Base-by-base conservation (phyloP, 2,113 vertebrate species). In the Esox niger region DNA sequence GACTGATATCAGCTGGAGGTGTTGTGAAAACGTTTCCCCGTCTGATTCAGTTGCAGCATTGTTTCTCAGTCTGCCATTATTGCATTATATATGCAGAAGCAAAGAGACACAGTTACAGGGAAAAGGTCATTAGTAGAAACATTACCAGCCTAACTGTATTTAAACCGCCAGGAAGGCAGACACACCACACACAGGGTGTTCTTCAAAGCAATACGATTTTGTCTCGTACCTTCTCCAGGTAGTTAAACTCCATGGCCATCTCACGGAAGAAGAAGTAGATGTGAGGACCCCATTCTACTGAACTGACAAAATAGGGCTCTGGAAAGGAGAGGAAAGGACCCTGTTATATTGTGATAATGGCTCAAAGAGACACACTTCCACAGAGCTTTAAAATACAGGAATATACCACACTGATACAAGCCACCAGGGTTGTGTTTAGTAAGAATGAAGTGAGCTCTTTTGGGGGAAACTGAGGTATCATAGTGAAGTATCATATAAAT, bases 261-360 rank as follows among this genome's bases (percentile, higher is more conserved):
- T 99, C 97, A 61, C 95, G 86, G 91, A 99, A 98, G 92, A 98
- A 99, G 91, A 99, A 98, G 86, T 98, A 99, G 78, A 98, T 92
- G 47, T 98, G 96, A 67, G 91, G 91, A 43, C 89, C 94, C 94
- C 96, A 98, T 64, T 98, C 96, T 82, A 98, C 95, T 0, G 95
- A 92, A 0, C 94, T 96, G 79, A 99, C 93, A 0, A 99, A 99
- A 76, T 94, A 97, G 0, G 97, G 96, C 82, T 98, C 96, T 95
- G 29, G 25, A 69, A 52, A 76, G 32, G 62, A 21, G 0, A 17
- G 38, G 72, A 70, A 20, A 69, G 29, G 72, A 58, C 25, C 67
- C 29, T 73, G 25, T 47, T 13, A 66, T 7, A 32, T 8, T 13
- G 6, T 1, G n/a, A 52, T 52, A 52, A 15, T 6, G 7, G 15